Base-by-base conservation (phyloP, 2,113 vertebrate species). In the Martes martes region DNA sequence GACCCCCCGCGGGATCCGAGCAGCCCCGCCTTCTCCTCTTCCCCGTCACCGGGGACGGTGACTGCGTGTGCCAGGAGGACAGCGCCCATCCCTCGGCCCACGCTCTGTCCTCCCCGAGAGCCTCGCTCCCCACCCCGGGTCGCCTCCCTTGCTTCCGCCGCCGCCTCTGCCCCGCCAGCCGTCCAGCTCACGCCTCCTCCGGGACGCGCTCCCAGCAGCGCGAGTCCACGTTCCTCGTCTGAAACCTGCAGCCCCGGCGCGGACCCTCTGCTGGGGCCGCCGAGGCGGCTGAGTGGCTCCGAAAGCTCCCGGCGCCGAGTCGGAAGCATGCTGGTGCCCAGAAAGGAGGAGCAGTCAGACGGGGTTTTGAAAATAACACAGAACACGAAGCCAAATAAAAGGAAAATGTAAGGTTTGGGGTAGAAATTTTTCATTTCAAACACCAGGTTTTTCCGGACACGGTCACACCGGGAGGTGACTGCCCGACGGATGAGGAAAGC, bases 221-320 rank as follows among this genome's bases (percentile, higher is more conserved):
- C 63, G 50, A 81, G 63, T 55, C 31, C 47, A 4, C 18, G 80
- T 19, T 33, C 1, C 81, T 74, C 28, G 8, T 55, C 52, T 31
- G 83, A 65, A 82, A 31, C 23, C 14, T 42, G 26, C 0, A 14
- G 28, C 19, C 13, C n/a, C 11, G 11, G 3, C 73, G 26, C 13
- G 1, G 39, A 45, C 24, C 39, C 73, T 73, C 11, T 42, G 10
- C 14, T 0, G 1, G 36, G 23, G 42, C 4, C 4, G 7, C 18
- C 69, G 63, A 78, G 59, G 50, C 8, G 61, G n/a, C 11, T 74
- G 18, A 59, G 47, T 11, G 36, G 11, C 76, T 31, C 7, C 11
- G 10, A 19, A n/a, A 33, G 11, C 13, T 28, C 47, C 67, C 2
- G 1, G 26, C 2, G 16, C 47, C 16, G 42, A 45, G 15, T 33